phyloP scores from a whole-genome alignment of 1,140 invertebrate genomes.

The Drosophila persimilis region DNA sequence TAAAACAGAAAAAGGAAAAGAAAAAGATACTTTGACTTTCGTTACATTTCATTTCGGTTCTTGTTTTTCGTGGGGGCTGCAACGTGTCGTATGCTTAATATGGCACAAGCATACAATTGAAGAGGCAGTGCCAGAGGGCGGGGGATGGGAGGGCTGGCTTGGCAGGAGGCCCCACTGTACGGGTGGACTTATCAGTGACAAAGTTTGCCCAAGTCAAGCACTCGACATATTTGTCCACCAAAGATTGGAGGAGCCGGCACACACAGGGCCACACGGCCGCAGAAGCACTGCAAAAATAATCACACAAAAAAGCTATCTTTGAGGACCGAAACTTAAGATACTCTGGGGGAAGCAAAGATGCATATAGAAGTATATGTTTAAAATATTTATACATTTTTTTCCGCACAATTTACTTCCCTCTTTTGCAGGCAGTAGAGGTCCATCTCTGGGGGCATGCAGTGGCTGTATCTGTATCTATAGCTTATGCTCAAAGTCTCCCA shows the following conservation, averaged over 20 bases:
- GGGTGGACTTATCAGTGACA: slow-evolving; percentile 65
- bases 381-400: too few species aligned
- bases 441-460: too few species aligned
- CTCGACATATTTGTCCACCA: slow-evolving; percentile 49
- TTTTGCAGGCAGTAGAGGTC: too few species aligned
- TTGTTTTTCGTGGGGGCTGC: slow-evolving; percentile 10
- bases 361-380: too few species aligned
- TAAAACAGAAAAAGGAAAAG: slow-evolving; percentile 7
- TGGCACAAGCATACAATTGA: slow-evolving; percentile 47
- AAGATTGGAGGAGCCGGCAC: slow-evolving; percentile 33
- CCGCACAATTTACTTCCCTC: too few species aligned
- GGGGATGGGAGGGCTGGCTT: slow-evolving; percentile 11
- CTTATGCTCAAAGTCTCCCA: too few species aligned
- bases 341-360: too few species aligned
- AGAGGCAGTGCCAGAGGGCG: slow-evolving; percentile 11
- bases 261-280: background rate
- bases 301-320: slow-evolving; percentile 3
- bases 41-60: slow-evolving; percentile 45
- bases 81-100: slow-evolving; percentile 69
- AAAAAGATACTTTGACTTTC: slow-evolving; percentile 36
- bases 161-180: too few species aligned
- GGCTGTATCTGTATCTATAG: too few species aligned
- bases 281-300: slow-evolving; percentile 45
- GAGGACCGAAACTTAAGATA: background rate
- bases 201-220: slow-evolving; percentile 70